Base-by-base conservation (phyloP, 2,888 invertebrate species). In the Meteorus cinctellus region DNA sequence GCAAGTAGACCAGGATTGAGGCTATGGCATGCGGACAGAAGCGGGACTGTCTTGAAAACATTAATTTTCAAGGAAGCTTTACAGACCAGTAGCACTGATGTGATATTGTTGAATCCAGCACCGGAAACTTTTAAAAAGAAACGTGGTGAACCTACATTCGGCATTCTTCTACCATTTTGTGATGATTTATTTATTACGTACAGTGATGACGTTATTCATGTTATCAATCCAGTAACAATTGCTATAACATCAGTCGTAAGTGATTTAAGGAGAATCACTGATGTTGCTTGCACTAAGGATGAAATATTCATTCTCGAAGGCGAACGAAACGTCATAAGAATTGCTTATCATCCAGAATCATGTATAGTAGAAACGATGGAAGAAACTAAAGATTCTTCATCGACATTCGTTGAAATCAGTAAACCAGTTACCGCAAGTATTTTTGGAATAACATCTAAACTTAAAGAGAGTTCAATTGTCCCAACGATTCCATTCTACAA, bases 221-320 rank as follows among this genome's bases (percentile, higher is more conserved):
- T 97, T 68, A 90, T 97, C 59, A 95, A 97, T 91, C 94, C 96
- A 29, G 90, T 92, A 59, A 92, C 85, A 8, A 86, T 88, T 72
- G 83, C 84, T 12, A 87, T 89, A 80, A 86, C 86, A 16, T 86
- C 89, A 14, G 82, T 87, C 10, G 80, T 89, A 31, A 85, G 85
- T 29, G 86, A 89, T 78, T 81, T 89, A 16, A 81, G 89, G 59
- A 85, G 82, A 14, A 84, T 89, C 29, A 88, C 86, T 19, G 87
- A 89, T 41, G 92, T 94, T 70, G 92, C 93, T 0, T 93, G 93
- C 81, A 91, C 91, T 82, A 92, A 92, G 86, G 93, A 94, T 81
- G 96, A 96, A 91, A 94, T 97, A 82, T 97, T 97, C 90, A 91
- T 97, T 68, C 90, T 97, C 83, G 95, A 96, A 87, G 96, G 96